A percentile compares a stretch with the other conserved stretches of the same genome.
Evolutionary conservation across 2,797 vertebrate species (phyloP).

Genomic region (Artibeus lituratus): DNA sequence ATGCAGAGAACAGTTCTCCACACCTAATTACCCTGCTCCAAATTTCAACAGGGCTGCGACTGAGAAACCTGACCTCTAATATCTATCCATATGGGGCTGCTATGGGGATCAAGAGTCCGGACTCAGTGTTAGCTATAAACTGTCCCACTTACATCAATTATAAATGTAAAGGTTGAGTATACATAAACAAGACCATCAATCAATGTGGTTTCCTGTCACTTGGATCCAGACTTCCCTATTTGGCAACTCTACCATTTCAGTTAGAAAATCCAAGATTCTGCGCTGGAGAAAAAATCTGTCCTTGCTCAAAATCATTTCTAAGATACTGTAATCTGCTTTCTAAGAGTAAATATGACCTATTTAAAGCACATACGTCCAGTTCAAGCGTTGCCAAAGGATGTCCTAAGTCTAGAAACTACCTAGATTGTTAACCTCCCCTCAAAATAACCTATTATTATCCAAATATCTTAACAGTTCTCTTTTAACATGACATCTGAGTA

Average conservation of each 20-base stretch:
- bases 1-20: not conserved
- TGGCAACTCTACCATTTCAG: not conserved
- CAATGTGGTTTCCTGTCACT: not conserved
- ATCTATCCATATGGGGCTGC: not conserved
- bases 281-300: constrained; percentile 13
- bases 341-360: constrained; percentile 30
- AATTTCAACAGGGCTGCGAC: not conserved
- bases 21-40: not conserved
- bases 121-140: not conserved
- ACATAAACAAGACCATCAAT: not conserved
- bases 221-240: not conserved
- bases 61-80: not conserved
- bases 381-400: not conserved
- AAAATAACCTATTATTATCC: not conserved
- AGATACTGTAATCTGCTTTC: not conserved
- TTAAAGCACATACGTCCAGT: constrained; percentile 35
- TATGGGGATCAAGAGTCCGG: not conserved
- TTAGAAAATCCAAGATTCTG: not conserved
- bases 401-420: constrained; percentile 25
- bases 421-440: not conserved
- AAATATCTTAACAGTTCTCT: constrained; percentile 20
- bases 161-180: not conserved
- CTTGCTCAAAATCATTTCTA: constrained; percentile 44
- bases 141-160: not conserved
- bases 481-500: not conserved